phyloP scores from a whole-genome alignment of 1,140 invertebrate species.

The Plectrocnemia conspersa region DNA sequence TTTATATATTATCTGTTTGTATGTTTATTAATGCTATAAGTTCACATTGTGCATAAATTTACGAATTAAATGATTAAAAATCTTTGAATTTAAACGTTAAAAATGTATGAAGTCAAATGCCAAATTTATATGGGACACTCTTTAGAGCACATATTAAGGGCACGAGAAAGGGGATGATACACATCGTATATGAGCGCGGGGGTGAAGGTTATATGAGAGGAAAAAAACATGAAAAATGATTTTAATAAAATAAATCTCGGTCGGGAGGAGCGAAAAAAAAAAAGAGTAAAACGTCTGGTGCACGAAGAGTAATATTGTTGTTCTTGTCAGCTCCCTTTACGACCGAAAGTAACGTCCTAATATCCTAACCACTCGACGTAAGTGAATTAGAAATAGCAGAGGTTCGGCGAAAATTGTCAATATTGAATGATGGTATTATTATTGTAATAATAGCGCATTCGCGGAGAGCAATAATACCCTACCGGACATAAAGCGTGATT shows the following conservation, averaged over 20 bases:
- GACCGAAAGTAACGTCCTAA: slow-evolving; percentile 7
- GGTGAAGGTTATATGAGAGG: background rate
- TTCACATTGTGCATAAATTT: too few species aligned
- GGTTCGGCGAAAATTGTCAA: background rate
- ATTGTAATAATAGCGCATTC: background rate
- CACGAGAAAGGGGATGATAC: slow-evolving; percentile 3
- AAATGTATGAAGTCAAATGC: too few species aligned
- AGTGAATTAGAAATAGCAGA: slow-evolving; percentile 8
- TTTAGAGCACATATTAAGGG: too few species aligned
- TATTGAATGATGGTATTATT: background rate
- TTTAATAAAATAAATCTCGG: slow-evolving; percentile 34
- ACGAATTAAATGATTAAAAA: too few species aligned
- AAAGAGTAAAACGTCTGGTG: slow-evolving; percentile 5
- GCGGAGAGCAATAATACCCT: too few species aligned
- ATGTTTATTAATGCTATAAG: too few species aligned
- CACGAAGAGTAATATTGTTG: slow-evolving; percentile 22
- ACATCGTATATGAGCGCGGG: slow-evolving; percentile 4
- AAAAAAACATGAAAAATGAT: slow-evolving; percentile 34
- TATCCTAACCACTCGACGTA: slow-evolving; percentile 9
- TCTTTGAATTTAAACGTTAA: too few species aligned
- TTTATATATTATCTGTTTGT: too few species aligned
- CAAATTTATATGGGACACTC: too few species aligned
- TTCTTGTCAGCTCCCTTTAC: slow-evolving; percentile 15
- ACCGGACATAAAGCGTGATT: too few species aligned
- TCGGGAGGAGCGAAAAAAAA: slow-evolving; percentile 2